A percentile compares a stretch with the other conserved stretches of the same genome.
Evolutionary conservation across 2,113 vertebrate species (phyloP).

Genomic region (Protobothrops mucrosquamatus): DNA sequence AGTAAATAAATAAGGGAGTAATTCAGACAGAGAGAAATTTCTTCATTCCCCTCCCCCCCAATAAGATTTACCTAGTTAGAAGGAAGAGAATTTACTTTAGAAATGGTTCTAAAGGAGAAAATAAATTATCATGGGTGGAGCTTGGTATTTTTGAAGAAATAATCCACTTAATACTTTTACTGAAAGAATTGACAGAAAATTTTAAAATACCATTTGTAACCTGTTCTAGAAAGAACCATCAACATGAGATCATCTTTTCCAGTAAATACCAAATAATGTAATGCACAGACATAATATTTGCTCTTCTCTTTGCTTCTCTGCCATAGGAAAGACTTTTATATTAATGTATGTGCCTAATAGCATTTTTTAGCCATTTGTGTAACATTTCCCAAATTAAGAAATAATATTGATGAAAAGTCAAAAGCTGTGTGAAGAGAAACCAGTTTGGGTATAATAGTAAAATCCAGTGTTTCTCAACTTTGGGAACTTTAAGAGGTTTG

Average conservation of each 20-base stretch:
- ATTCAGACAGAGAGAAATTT: not conserved
- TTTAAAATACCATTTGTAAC: not conserved
- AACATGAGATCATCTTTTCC: not conserved
- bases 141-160: not conserved
- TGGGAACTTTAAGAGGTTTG: not conserved
- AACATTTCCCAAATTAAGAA: not conserved
- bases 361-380: not conserved
- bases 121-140: not conserved
- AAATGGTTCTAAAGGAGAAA: not conserved
- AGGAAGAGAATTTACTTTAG: not conserved
- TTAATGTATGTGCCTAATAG: not conserved
- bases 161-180: not conserved
- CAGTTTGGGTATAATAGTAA: not conserved
- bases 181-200: not conserved
- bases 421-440: not conserved
- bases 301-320: not conserved
- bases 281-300: not conserved
- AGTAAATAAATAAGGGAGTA: not conserved
- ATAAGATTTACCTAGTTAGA: not conserved
- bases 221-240: not conserved
- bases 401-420: not conserved
- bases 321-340: not conserved
- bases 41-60: not conserved
- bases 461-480: not conserved
- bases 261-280: not conserved